These are phyloP conservation scores for Volucella inanis DNA, from an alignment of 2,888 invertebrate species.

Conservation along the genomic window DNA sequence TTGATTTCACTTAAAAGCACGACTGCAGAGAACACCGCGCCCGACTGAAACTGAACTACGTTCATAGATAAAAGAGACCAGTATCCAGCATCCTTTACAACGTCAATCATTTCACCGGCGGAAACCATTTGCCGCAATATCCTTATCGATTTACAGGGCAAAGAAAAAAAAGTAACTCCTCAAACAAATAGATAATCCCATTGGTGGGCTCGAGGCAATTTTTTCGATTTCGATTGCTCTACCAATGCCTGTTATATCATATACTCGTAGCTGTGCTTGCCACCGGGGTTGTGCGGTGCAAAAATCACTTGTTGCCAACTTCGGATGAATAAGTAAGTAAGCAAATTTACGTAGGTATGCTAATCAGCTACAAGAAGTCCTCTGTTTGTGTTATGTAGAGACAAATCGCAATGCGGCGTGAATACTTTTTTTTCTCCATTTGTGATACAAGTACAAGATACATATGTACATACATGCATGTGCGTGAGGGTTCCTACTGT, in stretches of 20 bases:
- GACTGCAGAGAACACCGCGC: conserved; percentile 7
- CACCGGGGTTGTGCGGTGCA: neutral
- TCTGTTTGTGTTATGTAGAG: conserved; percentile 3
- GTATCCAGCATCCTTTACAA: conserved; percentile 59
- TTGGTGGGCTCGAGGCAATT: conserved; percentile 47
- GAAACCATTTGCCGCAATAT: conserved; percentile 50
- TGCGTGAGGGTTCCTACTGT: neutral
- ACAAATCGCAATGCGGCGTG: conserved; percentile 28
- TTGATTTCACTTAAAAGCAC: conserved; percentile 34
- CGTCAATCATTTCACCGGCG: conserved; percentile 57
- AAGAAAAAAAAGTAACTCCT: conserved; percentile 31
- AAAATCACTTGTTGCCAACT: conserved; percentile 40
- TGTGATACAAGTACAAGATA: too few species aligned
- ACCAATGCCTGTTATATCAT: conserved; percentile 9
- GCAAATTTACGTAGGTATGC: conserved; percentile 53
- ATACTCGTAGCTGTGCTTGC: neutral
- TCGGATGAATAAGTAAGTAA: conserved; percentile 32
- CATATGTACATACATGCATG: conserved; percentile 17
- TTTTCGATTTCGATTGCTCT: conserved; percentile 38
- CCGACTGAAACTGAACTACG: neutral
- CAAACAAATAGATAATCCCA: conserved; percentile 35
- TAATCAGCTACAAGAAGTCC: conserved; percentile 52
- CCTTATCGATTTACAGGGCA: conserved; percentile 51
- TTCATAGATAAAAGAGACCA: conserved; percentile 44
- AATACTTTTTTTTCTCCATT: neutral